These are phyloP conservation scores for Myotis davidii DNA, from an alignment of 2,113 vertebrate species.

Conservation along the genomic window DNA sequence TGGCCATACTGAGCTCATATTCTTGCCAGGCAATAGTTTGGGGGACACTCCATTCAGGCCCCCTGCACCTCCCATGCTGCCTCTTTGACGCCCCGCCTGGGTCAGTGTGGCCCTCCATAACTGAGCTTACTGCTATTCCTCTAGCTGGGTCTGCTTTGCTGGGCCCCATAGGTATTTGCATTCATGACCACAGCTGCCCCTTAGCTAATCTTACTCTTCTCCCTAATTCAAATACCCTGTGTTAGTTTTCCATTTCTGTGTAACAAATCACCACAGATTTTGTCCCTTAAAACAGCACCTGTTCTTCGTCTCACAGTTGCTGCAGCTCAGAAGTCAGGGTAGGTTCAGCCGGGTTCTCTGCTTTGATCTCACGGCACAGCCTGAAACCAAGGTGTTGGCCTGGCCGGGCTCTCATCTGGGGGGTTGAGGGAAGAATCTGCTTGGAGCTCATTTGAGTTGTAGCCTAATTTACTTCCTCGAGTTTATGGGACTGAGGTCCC, in stretches of 20 bases:
- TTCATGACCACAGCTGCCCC: background rate
- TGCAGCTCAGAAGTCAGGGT: background rate
- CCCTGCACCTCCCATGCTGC: fast-evolving
- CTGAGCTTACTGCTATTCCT: background rate
- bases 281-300: background rate
- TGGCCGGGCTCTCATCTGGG: background rate
- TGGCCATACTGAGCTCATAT: background rate
- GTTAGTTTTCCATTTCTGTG: background rate
- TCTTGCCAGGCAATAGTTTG: background rate
- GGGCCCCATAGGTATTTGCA: background rate
- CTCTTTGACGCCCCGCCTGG: background rate
- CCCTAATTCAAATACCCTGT: background rate
- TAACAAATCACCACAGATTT: background rate
- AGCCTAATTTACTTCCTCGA: background rate
- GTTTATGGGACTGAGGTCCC: background rate
- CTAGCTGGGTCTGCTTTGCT: background rate
- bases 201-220: background rate
- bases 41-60: background rate
- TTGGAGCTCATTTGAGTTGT: background rate
- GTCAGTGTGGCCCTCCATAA: no score
- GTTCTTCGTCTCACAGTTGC: background rate
- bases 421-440: background rate
- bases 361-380: background rate
- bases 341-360: background rate
- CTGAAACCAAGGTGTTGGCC: background rate